phyloP scores from a whole-genome alignment of 2,797 vertebrate species.

The Tragopan temminckii region DNA sequence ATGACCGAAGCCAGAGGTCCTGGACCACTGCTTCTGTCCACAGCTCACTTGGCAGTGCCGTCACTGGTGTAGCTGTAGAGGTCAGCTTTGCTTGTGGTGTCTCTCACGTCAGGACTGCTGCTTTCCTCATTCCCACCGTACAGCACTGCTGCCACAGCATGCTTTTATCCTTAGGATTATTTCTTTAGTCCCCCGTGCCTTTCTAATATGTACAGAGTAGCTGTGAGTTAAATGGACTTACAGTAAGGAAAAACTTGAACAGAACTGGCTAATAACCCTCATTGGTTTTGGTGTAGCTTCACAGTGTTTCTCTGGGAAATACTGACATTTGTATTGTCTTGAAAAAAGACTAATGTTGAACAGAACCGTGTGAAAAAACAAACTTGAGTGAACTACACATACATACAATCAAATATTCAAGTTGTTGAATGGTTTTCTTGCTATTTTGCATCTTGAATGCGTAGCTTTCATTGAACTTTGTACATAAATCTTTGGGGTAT shows the following conservation, averaged over 20 bases:
- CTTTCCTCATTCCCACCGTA: neutral
- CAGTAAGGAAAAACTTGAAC: neutral
- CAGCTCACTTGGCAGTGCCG: fast-evolving
- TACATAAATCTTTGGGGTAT: fast-evolving
- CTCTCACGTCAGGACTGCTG: fast-evolving
- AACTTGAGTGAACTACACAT: neutral
- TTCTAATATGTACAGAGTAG: neutral
- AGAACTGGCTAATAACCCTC: neutral
- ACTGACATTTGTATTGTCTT: neutral
- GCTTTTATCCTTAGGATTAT: neutral
- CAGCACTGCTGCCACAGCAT: neutral
- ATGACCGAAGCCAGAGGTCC: neutral
- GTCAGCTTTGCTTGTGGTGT: fast-evolving
- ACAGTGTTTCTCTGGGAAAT: fast-evolving
- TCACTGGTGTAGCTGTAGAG: fast-evolving
- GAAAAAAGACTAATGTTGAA: neutral
- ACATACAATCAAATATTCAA: neutral
- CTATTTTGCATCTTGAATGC: neutral
- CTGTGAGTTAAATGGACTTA: neutral
- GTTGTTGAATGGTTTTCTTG: neutral
- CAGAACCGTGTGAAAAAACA: neutral
- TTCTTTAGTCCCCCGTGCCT: fast-evolving
- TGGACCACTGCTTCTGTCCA: too few relatives aligned
- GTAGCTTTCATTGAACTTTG: neutral
- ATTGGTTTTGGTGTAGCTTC: neutral